Percentiles rank a stretch among this genome's conserved stretches.
These are phyloP conservation scores for Melinopterus prodromus DNA, from an alignment of 2,888 invertebrate genomes.

Conservation along the genomic window DNA sequence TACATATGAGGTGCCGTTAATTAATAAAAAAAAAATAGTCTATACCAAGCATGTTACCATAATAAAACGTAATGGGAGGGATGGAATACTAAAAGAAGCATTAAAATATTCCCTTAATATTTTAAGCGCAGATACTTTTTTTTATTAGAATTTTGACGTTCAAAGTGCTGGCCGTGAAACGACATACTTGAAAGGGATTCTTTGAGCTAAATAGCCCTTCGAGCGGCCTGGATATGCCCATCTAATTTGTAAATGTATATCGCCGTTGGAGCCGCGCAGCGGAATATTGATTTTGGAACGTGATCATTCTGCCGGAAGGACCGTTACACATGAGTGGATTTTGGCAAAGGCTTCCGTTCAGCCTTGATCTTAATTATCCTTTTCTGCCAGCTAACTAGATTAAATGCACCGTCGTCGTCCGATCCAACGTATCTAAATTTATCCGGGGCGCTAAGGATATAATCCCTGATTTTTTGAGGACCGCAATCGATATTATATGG, in stretches of 20 bases:
- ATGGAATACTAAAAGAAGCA: no score
- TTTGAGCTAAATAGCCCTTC: background rate
- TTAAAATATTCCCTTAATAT: background rate
- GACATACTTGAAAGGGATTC: background rate
- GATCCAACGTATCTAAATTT: background rate
- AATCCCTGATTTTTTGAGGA: background rate
- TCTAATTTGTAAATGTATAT: background rate
- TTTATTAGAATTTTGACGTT: background rate
- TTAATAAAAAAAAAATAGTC: no score
- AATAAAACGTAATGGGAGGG: no score
- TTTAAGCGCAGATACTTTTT: background rate
- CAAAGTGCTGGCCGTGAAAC: background rate
- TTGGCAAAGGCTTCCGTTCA: conserved; percentile 19
- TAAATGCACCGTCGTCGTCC: conserved; percentile 17
- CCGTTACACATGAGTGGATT: conserved; percentile 4
- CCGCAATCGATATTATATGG: background rate
- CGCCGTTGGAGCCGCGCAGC: background rate
- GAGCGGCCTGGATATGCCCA: background rate
- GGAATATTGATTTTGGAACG: conserved; percentile 14
- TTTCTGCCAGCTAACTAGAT: conserved; percentile 10
- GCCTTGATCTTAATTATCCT: conserved; percentile 25
- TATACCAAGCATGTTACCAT: no score
- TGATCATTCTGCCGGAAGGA: conserved; percentile 10
- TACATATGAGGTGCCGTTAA: no score
- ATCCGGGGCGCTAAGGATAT: background rate